Conservation (phyloP, 2,888 invertebrate genomes). For the Cremastobaeus sp. region DNA sequence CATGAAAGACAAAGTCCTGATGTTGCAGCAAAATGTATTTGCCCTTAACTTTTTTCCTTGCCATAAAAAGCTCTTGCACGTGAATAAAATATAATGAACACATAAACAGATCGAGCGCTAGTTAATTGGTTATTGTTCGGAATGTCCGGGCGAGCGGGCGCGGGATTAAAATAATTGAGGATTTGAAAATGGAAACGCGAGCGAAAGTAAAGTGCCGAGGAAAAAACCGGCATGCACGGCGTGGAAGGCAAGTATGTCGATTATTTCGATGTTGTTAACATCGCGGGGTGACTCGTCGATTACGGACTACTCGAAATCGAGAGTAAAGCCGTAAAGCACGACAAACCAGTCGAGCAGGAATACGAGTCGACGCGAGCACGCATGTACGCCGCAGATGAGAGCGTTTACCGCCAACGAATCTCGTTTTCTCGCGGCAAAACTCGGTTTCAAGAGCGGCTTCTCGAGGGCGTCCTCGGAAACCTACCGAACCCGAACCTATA, state of each 20-base stretch:
- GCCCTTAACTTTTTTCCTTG: background rate
- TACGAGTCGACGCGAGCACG: conserved; percentile 54
- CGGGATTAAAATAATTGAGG: conserved; percentile 28
- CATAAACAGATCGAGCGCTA: conserved; percentile 23
- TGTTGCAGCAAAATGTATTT: too few relatives aligned
- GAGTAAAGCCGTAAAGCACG: conserved; percentile 62
- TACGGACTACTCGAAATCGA: conserved; percentile 60
- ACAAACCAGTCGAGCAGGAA: conserved; percentile 60
- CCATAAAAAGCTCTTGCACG: background rate
- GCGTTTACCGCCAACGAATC: conserved; percentile 49
- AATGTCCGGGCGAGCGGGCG: conserved; percentile 1
- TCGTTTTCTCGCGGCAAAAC: conserved; percentile 60
- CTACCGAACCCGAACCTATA: conserved; percentile 19
- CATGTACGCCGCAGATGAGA: conserved; percentile 64
- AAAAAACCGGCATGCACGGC: conserved; percentile 18
- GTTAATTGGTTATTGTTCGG: conserved; percentile 40
- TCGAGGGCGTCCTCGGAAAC: conserved; percentile 30
- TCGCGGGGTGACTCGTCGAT: conserved; percentile 57
- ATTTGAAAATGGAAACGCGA: conserved; percentile 26
- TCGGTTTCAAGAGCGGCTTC: conserved; percentile 57
- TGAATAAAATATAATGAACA: conserved; percentile 19
- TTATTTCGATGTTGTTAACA: conserved; percentile 61
- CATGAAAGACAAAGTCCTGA: too few relatives aligned
- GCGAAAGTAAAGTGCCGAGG: conserved; percentile 26
- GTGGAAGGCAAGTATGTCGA: conserved; percentile 56